Conservation (phyloP, 2,797 vertebrate genomes). For the Helarctos malayanus region DNA sequence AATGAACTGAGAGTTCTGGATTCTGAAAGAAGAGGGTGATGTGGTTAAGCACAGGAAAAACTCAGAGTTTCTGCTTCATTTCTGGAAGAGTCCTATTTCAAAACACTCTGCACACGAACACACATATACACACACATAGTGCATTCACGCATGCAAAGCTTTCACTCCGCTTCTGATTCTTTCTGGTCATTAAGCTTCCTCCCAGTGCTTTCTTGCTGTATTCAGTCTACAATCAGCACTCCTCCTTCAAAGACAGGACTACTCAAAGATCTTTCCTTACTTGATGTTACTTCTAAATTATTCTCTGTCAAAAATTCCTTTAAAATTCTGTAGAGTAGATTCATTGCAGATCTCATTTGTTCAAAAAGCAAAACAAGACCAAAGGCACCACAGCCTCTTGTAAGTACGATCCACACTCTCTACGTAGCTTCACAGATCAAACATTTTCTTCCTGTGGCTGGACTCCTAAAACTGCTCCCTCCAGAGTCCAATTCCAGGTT, state of each 20-base stretch:
- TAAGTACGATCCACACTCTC: background rate
- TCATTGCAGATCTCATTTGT: background rate
- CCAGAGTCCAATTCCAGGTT: background rate
- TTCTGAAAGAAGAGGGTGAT: background rate
- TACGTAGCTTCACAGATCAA: background rate
- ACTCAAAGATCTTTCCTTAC: background rate
- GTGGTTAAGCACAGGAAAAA: background rate
- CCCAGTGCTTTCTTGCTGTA: background rate
- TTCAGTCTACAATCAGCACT: background rate
- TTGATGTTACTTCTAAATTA: constrained; percentile 23
- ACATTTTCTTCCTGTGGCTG: background rate
- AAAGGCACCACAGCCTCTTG: background rate
- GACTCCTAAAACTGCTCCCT: background rate
- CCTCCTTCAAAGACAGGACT: background rate
- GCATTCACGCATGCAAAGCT: background rate
- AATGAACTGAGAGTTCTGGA: background rate
- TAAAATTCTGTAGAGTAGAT: background rate
- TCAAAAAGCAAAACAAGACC: background rate
- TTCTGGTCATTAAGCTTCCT: background rate
- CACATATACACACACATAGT: background rate
- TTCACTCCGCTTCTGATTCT: background rate
- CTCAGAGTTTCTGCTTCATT: background rate
- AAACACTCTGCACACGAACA: background rate
- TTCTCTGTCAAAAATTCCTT: background rate
- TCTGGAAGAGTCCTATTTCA: background rate